phyloP scores from a whole-genome alignment of 2,113 vertebrate genomes.

The Planiliza haematocheilus region DNA sequence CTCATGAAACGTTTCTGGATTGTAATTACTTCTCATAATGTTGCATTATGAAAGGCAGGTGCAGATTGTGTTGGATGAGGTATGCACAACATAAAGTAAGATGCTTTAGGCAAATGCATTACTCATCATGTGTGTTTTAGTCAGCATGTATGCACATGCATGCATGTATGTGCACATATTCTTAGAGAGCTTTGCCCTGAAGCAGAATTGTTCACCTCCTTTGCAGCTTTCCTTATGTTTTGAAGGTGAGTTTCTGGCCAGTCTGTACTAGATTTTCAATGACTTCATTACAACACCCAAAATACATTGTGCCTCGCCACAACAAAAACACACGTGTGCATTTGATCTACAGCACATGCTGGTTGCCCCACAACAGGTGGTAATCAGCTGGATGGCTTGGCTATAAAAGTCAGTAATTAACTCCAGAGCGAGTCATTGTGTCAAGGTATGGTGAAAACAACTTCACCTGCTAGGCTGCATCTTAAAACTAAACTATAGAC shows the following conservation, averaged over 20 bases:
- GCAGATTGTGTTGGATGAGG: too few relatives aligned
- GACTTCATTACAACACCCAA: conserved; percentile 15
- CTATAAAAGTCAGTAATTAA: conserved; percentile 46
- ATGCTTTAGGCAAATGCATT: background rate
- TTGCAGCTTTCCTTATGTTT: conserved; percentile 8
- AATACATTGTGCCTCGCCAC: conserved; percentile 31
- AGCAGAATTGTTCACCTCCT: conserved; percentile 1
- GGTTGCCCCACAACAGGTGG: conserved; percentile 32
- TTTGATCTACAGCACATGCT: conserved; percentile 7
- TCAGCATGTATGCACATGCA: background rate
- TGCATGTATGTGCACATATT: background rate
- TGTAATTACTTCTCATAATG: conserved; percentile 35
- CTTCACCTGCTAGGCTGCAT: background rate
- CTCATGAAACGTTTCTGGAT: background rate
- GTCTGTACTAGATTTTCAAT: background rate
- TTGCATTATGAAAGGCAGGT: too few relatives aligned
- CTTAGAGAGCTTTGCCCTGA: conserved; percentile 15
- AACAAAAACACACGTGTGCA: conserved; percentile 13
- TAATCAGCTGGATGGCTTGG: conserved; percentile 20
- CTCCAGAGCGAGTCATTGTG: conserved; percentile 20
- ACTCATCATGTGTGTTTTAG: background rate
- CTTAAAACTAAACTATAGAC: background rate
- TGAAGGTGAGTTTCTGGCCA: background rate
- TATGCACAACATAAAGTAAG: conserved; percentile 8
- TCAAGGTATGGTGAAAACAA: conserved; percentile 33